Evolutionary conservation across 1,140 invertebrate genomes (phyloP), one percentile per base, ranked within the genome.

Genomic region (Bombyx mandarina): DNA sequence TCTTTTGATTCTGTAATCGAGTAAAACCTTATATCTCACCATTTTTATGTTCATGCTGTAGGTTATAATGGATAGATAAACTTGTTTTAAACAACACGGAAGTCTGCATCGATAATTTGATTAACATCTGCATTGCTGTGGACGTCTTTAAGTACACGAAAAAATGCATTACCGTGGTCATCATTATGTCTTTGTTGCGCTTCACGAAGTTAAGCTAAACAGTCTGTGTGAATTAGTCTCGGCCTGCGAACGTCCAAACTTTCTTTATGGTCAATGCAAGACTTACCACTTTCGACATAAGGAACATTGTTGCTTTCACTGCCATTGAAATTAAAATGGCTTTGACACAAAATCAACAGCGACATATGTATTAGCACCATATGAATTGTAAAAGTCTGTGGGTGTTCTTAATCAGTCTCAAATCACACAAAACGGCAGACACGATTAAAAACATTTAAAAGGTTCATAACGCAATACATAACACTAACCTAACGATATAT

Each of bases 141-240:
- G 72, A 67, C 67, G 63, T 82, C 72, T 80, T 79, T 79, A 83
- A 77, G 71, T 69, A 83, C 69, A 79, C 70, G 66, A 79, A 82
- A 76, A 64, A 73, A 78, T 76, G 73, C 79, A 82, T 83, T 82
- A 79, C 74, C 75, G 71, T 68, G 62, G 66, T 61, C 73, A 81
- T 82, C 74, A 86, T 82, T 85, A 82, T 72, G 66, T 77, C 71
- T 79, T 58, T 70, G 73, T 82, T 73, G 70, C 71, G 72, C 79
- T 85, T 86, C 82, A 86, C 82, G 69, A 83, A 79, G 68, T 75
- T 79, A 69, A 81, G 80, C 80, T 86, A 86, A 86, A 82, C 68
- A 77, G 70, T 64, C 69, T 65, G 80, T 86, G 82, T 83, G 71
- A 86, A 86, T 83, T 86, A 77, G 77, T 68, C 66, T 73, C 57